Base-by-base conservation (phyloP, 2,888 invertebrate genomes). In the Anaspis maculata region DNA sequence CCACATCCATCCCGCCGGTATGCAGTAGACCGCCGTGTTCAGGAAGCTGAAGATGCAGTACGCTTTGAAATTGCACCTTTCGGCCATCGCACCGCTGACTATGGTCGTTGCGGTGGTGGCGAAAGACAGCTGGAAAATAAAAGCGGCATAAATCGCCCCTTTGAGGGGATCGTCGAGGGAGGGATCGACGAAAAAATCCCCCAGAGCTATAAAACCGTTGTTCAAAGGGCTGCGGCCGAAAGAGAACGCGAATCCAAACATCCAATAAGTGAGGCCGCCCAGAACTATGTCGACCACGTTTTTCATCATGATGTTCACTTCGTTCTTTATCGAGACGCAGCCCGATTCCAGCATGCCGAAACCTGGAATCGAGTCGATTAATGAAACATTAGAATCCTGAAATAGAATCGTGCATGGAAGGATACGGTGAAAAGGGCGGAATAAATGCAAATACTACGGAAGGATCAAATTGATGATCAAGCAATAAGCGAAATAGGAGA, bases 221-320 rank as follows among this genome's bases (percentile, higher is more conserved):
- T 79, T 78, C 12, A 78, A 71, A 0, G 74, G 63, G 0, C 79
- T 77, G 12, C 78, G 71, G 0, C 91, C 94, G 56, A 89, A 94
- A 3, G 90, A 89, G 65, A 94, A 73, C 1, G 89, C 92, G 62
- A 86, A 95, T 1, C 95, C 95, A 58, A 94, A 90, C 19, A 88
- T 74, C 95, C 95, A 96, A 65, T 94, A 95, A 0, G 91, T 90
- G 9, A 90, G 62, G 38, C 90, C 94, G 2, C 94, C 94, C 12
- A 95, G 73, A 1, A 90, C 86, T 30, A 95, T 90, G 52, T 95
- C 94, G 1, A 89, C 86, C 0, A 91, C 79, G 56, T 94, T 94
- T 64, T 95, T 95, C 84, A 95, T 90, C 94, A 95, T 94, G 37
- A 96, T 92, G 61, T 94, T 94, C 0, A 91, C 90, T 69, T 94